Evolutionary conservation across 2,113 vertebrate genomes (phyloP).

Genomic region (Motacilla alba): DNA sequence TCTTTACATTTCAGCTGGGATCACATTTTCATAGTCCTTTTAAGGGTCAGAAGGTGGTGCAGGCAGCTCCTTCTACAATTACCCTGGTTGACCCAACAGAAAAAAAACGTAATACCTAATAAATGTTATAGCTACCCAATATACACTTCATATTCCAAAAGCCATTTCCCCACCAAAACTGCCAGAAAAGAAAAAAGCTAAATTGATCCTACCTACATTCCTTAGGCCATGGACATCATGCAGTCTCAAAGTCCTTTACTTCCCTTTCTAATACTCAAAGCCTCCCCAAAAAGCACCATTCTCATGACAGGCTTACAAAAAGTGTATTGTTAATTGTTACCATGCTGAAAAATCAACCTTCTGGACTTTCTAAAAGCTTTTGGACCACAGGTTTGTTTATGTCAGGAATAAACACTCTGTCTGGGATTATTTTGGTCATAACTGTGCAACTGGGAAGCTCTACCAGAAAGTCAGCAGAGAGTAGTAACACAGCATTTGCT

Average conservation of each 20-base stretch:
- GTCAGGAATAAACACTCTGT: background rate
- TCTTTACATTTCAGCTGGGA: background rate
- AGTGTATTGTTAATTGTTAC: conserved; percentile 33
- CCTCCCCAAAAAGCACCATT: background rate
- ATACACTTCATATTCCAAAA: background rate
- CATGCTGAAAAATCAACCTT: background rate
- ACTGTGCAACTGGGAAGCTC: background rate
- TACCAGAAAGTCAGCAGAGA: background rate
- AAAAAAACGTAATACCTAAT: background rate
- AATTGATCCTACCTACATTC: background rate
- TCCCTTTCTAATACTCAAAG: background rate
- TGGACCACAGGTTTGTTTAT: background rate
- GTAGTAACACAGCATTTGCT: background rate
- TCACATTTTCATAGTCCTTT: background rate
- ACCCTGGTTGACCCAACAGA: background rate
- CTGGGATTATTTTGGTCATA: background rate
- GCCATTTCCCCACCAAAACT: background rate
- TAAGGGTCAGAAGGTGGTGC: background rate
- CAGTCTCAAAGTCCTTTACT: background rate
- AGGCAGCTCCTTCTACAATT: background rate
- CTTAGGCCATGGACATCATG: background rate
- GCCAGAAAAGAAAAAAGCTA: background rate
- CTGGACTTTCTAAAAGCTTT: background rate
- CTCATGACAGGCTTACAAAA: background rate
- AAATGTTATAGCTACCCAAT: background rate